Base-by-base conservation (phyloP, 2,888 invertebrate species). In the Drosophila barbarae region DNA sequence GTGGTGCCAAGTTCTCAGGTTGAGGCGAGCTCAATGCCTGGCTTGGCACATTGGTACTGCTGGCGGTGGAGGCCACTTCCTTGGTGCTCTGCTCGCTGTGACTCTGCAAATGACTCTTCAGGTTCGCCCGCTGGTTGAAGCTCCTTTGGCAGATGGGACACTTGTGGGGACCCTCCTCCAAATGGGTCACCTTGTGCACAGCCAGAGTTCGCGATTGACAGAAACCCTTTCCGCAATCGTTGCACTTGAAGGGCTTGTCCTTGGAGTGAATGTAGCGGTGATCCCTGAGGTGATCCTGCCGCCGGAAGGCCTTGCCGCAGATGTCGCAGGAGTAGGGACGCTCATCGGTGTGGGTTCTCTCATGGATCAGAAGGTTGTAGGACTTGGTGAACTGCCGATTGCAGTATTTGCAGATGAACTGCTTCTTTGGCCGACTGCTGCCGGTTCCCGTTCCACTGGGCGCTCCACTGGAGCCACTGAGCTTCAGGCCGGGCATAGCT, bases 341-440 rank as follows among this genome's bases (percentile, higher is more conserved):
- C 90, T 98, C 98, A 88, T 98, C 97, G 36, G 98, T 98, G 89
- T 98, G 98, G 3, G 98, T 99, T 85, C 98, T 92, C 89, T 98
- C 98, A 89, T 99, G 98, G 80, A 99, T 99, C 85, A 98, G 92
- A 81, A 99, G 92, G 90, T 99, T 99, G 92, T 99, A 99, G 50
- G 97, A 97, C 90, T 99, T 99, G 73, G 98, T 98, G 90, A 99
- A 99, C 88, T 98, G 97, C 36, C 98, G 93, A 88, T 96, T 95
- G 91, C 99, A 99, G 90, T 95, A 98, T 90, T 97, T 96, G 92
- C 98, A 99, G 87, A 99, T 98, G 90, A 98, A 98, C 90, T 98
- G 94, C 79, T 94, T 94, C 89, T 94, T 94, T 47, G 94, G 94
- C 71, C 94, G 91, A 34, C 90, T 91, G 77, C 93, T 92, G 50